Percentiles rank a stretch among this genome's conserved stretches.
Evolutionary conservation across 2,113 vertebrate genomes (phyloP).

Genomic region (Parus major): DNA sequence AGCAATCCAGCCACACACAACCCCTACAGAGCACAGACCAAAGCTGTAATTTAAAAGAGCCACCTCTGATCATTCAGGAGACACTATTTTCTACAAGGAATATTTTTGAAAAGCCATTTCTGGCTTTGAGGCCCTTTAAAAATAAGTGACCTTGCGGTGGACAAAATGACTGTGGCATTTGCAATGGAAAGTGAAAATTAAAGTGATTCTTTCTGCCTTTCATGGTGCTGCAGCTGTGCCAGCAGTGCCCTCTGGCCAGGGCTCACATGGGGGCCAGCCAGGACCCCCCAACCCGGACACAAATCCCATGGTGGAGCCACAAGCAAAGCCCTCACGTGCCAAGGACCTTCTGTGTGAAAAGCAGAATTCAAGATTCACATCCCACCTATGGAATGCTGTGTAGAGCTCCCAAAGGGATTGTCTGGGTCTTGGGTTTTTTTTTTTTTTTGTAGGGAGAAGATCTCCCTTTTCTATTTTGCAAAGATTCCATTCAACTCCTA

Average conservation of each 20-base stretch:
- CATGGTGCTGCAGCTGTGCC: not conserved
- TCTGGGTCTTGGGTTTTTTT: accelerated
- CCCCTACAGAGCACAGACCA: not conserved
- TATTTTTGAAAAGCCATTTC: not conserved
- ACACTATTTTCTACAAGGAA: not conserved
- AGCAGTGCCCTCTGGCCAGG: not conserved
- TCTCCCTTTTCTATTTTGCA: not conserved
- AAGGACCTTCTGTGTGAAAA: not conserved
- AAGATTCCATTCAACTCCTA: not conserved
- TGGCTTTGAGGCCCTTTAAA: constrained; percentile 17
- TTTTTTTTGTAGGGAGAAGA: not conserved
- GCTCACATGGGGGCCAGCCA: accelerated
- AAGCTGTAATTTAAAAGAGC: not conserved
- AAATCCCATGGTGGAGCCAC: accelerated
- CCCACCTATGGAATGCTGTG: not conserved
- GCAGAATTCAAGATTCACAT: not conserved
- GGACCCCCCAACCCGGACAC: accelerated
- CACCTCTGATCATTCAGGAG: not conserved
- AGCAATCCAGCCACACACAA: not conserved
- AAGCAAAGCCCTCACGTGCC: not conserved
- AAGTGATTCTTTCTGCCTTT: not conserved
- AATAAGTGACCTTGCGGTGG: not conserved
- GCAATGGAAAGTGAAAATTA: constrained; percentile 14
- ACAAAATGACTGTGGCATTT: not conserved
- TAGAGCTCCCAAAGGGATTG: not conserved